Percentiles rank a stretch among this genome's conserved stretches.
phyloP scores from a whole-genome alignment of 2,113 vertebrate genomes.

The Procapra przewalskii region DNA sequence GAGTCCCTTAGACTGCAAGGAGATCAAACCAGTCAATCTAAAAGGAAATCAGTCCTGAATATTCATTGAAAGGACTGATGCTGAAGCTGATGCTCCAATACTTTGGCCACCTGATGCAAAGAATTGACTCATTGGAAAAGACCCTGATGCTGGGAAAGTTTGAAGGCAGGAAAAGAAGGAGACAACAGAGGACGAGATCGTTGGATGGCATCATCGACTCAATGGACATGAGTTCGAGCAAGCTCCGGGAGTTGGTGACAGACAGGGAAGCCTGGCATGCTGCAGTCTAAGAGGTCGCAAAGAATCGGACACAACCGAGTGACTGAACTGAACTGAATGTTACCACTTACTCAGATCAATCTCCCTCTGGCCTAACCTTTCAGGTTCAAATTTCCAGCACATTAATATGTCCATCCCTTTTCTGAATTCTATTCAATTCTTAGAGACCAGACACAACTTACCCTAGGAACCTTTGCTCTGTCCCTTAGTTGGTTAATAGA shows the following conservation, averaged over 20 bases:
- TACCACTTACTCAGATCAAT: not conserved
- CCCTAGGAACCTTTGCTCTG: not conserved
- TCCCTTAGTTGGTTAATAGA: not conserved
- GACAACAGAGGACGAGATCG: fast-evolving
- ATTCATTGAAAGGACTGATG: not conserved
- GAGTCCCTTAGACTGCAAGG: not conserved
- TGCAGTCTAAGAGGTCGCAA: not conserved
- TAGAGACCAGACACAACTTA: not conserved
- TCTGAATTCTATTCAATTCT: not conserved
- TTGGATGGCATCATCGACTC: not conserved
- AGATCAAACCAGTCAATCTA: not conserved
- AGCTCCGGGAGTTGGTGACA: not conserved
- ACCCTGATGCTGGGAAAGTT: not conserved
- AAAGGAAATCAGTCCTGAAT: not conserved
- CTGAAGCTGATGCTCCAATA: not conserved
- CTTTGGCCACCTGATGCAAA: not conserved
- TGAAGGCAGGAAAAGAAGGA: not conserved
- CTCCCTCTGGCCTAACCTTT: not conserved
- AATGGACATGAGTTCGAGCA: not conserved
- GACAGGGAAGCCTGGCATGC: not conserved
- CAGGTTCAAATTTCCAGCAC: not conserved
- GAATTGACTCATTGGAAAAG: not conserved
- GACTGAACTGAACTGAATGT: not conserved
- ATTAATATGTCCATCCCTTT: not conserved
- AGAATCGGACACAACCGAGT: not conserved